These are phyloP conservation scores for Drosophila barbarae DNA, from an alignment of 2,888 invertebrate species.

Conservation along the genomic window DNA sequence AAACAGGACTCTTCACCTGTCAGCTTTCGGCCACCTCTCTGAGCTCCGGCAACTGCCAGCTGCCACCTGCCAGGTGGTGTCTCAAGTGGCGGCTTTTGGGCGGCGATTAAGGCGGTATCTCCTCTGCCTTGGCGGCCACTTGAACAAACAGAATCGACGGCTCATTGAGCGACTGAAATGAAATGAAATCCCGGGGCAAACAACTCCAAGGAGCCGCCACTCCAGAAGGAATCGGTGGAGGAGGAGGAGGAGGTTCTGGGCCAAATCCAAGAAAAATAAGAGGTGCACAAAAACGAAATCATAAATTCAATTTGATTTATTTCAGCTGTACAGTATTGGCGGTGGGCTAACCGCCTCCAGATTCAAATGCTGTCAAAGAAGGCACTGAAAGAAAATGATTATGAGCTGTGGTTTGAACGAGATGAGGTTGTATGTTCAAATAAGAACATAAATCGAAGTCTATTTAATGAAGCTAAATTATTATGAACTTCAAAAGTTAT, in stretches of 20 bases:
- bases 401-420: too few relatives aligned
- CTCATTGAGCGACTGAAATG: conserved; percentile 47
- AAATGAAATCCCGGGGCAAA: conserved; percentile 56
- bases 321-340: conserved; percentile 57
- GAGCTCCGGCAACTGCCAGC: conserved; percentile 18
- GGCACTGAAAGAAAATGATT: not conserved
- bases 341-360: conserved; percentile 21
- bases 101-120: conserved; percentile 38
- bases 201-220: conserved; percentile 34
- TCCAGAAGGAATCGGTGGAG: not conserved
- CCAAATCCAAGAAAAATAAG: conserved; percentile 8
- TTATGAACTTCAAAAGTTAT: not conserved
- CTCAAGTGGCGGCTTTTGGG: conserved; percentile 42
- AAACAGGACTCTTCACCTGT: conserved; percentile 44
- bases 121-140: conserved; percentile 31
- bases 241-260: conserved; percentile 4
- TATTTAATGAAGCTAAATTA: too few relatives aligned
- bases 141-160: conserved; percentile 45
- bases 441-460: not conserved
- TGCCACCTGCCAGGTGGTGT: conserved; percentile 32
- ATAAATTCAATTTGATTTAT: conserved; percentile 75
- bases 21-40: conserved; percentile 24
- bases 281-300: conserved; percentile 50
- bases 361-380: conserved; percentile 29
- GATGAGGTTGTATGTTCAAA: not conserved